Conservation (phyloP, 2,797 vertebrate genomes). For the Dendrocincla fuliginosa region DNA sequence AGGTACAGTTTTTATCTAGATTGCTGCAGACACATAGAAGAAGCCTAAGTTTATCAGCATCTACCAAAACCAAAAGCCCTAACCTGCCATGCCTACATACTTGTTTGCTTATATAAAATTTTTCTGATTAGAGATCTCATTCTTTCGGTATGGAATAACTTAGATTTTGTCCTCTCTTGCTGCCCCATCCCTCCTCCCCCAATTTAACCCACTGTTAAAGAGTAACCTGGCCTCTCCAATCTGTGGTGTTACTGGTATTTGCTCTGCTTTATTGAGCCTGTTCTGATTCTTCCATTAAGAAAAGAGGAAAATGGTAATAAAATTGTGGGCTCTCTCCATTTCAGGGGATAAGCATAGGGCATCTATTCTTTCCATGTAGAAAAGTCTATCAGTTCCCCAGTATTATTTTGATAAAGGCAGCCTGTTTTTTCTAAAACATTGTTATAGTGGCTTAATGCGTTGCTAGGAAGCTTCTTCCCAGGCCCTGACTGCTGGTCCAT, state of each 20-base stretch:
- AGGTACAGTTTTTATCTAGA: background rate
- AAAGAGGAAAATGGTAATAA: background rate
- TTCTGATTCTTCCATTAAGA: background rate
- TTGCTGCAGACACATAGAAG: background rate
- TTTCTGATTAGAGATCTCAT: background rate
- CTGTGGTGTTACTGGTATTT: background rate
- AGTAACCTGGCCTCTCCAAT: background rate
- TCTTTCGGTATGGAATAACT: background rate
- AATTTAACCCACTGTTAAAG: background rate
- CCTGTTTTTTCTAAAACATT: background rate
- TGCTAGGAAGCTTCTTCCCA: slow-evolving; percentile 16
- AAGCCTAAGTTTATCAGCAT: background rate
- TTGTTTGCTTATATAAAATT: background rate
- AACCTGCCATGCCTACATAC: background rate
- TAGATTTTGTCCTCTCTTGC: background rate
- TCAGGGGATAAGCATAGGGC: background rate
- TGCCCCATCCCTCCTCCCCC: background rate
- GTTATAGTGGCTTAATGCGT: background rate
- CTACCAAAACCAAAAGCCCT: background rate
- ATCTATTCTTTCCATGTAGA: background rate
- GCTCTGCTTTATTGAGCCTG: background rate
- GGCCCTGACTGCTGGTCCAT: background rate
- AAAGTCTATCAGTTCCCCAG: background rate
- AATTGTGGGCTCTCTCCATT: background rate
- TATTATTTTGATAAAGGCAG: background rate